Percentiles rank a stretch among this genome's conserved stretches.
Conservation (phyloP, 1,140 invertebrate genomes). For the Drosophila trapezifrons region DNA sequence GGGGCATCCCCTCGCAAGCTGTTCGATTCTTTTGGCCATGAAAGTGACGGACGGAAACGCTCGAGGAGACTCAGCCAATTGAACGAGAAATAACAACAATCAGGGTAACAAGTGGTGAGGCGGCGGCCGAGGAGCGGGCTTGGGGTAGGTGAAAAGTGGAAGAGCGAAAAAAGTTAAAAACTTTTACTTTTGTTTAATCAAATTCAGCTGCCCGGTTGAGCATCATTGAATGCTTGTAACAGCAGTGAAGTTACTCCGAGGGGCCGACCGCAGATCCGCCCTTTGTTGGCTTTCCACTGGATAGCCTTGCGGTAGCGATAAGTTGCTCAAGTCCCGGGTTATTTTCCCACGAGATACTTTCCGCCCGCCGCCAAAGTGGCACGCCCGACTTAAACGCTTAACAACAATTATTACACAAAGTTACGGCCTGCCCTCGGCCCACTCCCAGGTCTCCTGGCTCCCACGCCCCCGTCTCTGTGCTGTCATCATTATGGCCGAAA, state of each 20-base stretch:
- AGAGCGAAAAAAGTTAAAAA: constrained; percentile 67
- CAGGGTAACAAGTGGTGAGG: constrained; percentile 49
- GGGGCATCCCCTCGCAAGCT: constrained; percentile 19
- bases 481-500: constrained; percentile 60
- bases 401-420: constrained; percentile 81
- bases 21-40: constrained; percentile 60
- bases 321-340: constrained; percentile 44
- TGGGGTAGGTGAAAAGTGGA: constrained; percentile 26
- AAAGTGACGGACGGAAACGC: constrained; percentile 54
- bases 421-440: constrained; percentile 41
- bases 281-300: constrained; percentile 62
- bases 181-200: constrained; percentile 82
- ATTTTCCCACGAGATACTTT: constrained; percentile 65
- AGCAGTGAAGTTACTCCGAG: constrained; percentile 9
- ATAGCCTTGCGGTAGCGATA: constrained; percentile 55
- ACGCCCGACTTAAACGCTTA: constrained; percentile 80
- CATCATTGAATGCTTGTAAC: constrained; percentile 70
- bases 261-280: constrained; percentile 28
- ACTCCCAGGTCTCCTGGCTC: not conserved
- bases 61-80: constrained; percentile 53
- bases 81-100: constrained; percentile 61
- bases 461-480: not conserved
- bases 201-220: constrained; percentile 72
- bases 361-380: constrained; percentile 64
- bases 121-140: not conserved